Conservation (phyloP, 2,888 invertebrate genomes). For the Pycnomerus fuliginosus region DNA sequence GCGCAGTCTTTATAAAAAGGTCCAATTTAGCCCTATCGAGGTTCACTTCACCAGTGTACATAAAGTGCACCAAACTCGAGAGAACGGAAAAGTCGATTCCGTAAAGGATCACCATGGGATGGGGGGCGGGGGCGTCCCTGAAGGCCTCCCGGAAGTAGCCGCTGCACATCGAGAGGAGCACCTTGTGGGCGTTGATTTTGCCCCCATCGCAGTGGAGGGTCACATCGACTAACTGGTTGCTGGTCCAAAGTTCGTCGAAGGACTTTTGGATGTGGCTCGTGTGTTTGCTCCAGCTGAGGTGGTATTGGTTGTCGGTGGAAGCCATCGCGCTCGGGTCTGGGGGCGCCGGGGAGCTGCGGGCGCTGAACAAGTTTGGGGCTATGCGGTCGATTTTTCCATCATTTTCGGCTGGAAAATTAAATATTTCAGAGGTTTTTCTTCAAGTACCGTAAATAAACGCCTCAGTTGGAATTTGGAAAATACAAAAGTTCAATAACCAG, state of each 20-base stretch:
- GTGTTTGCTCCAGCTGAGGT: slow-evolving; percentile 86
- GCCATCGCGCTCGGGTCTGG: too few species aligned
- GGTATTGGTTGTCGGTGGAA: slow-evolving; percentile 63
- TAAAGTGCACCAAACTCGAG: slow-evolving; percentile 64
- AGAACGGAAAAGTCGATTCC: slow-evolving; percentile 66
- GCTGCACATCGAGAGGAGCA: slow-evolving; percentile 82
- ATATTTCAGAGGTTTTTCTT: neutral
- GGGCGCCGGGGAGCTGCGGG: too few species aligned
- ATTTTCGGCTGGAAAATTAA: neutral
- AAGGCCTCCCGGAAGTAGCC: slow-evolving; percentile 63
- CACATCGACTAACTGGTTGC: slow-evolving; percentile 77
- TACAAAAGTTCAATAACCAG: neutral
- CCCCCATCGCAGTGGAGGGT: slow-evolving; percentile 84
- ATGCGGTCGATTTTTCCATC: neutral
- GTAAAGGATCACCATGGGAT: slow-evolving; percentile 68
- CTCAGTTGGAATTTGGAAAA: slow-evolving; percentile 5
- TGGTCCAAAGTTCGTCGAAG: slow-evolving; percentile 69
- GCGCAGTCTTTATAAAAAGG: slow-evolving; percentile 65
- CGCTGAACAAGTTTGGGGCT: too few species aligned
- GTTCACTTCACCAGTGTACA: slow-evolving; percentile 70
- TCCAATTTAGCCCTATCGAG: slow-evolving; percentile 64
- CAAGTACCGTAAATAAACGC: slow-evolving; percentile 10
- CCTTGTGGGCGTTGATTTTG: slow-evolving; percentile 80
- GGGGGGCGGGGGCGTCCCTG: slow-evolving; percentile 68
- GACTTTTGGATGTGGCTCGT: slow-evolving; percentile 77